These are phyloP conservation scores for Lutraria rhynchaena DNA, from an alignment of 1,140 invertebrate genomes.

Conservation along the genomic window DNA sequence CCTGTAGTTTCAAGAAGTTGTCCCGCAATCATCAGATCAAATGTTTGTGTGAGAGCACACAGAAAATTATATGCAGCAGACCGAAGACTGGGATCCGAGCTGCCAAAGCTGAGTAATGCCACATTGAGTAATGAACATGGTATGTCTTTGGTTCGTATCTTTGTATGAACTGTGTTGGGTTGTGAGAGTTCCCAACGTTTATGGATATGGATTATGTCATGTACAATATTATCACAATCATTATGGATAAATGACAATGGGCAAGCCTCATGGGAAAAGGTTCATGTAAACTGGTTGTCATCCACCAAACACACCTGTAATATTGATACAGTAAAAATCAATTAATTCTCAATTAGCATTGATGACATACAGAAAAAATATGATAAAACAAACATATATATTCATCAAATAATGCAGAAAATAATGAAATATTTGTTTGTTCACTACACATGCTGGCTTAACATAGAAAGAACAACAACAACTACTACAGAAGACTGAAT, in stretches of 20 bases:
- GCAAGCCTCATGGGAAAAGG: constrained; percentile 97
- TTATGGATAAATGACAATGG: constrained; percentile 98
- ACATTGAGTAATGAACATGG: constrained; percentile 98
- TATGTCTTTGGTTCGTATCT: constrained; percentile 98
- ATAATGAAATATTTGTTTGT: no score
- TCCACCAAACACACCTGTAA: constrained; percentile 93
- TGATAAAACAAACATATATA: no score
- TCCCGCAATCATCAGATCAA: constrained; percentile 98
- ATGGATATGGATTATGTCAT: constrained; percentile 97
- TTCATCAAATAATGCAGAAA: no score
- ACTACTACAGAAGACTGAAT: no score
- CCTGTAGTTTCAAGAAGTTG: constrained; percentile 96
- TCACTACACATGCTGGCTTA: no score
- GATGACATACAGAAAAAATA: no score
- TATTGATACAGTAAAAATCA: no score
- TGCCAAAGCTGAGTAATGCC: constrained; percentile 96
- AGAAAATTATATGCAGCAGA: constrained; percentile 98
- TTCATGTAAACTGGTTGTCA: constrained; percentile 98
- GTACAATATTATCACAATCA: constrained; percentile 98
- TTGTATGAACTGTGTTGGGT: constrained; percentile 97
- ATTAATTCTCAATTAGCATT: no score
- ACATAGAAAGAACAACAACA: no score
- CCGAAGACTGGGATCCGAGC: constrained; percentile 95
- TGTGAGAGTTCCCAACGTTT: constrained; percentile 98
- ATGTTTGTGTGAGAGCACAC: constrained; percentile 97